Conservation (phyloP, 2,113 vertebrate species). For the Cynoglossus semilaevis region DNA sequence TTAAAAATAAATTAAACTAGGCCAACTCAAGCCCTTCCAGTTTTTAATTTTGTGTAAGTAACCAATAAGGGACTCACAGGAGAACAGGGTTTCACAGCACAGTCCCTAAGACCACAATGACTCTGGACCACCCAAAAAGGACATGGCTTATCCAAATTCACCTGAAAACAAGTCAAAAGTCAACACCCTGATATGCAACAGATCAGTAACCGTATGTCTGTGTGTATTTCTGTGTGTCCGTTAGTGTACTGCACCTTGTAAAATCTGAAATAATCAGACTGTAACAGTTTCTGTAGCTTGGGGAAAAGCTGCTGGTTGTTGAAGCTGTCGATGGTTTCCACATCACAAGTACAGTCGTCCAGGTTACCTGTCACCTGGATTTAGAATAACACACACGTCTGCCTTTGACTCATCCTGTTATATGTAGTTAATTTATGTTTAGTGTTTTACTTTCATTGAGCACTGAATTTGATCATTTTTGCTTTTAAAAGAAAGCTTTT, state of each 20-base stretch:
- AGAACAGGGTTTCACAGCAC: slow-evolving; percentile 85
- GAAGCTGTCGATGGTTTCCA: slow-evolving; percentile 89
- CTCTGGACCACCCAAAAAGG: slow-evolving; percentile 87
- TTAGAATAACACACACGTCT: background rate
- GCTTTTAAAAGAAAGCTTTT: too few relatives aligned
- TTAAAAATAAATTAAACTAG: too few relatives aligned
- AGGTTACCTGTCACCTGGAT: slow-evolving; percentile 84
- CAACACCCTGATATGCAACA: background rate
- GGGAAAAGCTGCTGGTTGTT: slow-evolving; percentile 89
- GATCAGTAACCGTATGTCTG: background rate
- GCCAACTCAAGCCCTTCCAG: too few relatives aligned
- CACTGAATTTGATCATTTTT: too few relatives aligned
- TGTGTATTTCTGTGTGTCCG: background rate
- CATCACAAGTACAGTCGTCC: slow-evolving; percentile 91
- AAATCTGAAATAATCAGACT: slow-evolving; percentile 91
- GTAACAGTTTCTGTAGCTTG: slow-evolving; percentile 83
- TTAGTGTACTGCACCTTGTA: slow-evolving; percentile 83
- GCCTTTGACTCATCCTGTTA: too few relatives aligned
- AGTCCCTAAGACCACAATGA: slow-evolving; percentile 86
- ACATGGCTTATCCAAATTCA: slow-evolving; percentile 89
- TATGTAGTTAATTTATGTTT: too few relatives aligned
- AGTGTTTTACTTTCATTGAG: too few relatives aligned
- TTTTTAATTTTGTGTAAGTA: too few relatives aligned
- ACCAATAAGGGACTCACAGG: slow-evolving; percentile 79
- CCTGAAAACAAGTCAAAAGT: slow-evolving; percentile 64